Conservation (phyloP, 2,888 invertebrate species). For the Tetanocera ferruginea region DNA sequence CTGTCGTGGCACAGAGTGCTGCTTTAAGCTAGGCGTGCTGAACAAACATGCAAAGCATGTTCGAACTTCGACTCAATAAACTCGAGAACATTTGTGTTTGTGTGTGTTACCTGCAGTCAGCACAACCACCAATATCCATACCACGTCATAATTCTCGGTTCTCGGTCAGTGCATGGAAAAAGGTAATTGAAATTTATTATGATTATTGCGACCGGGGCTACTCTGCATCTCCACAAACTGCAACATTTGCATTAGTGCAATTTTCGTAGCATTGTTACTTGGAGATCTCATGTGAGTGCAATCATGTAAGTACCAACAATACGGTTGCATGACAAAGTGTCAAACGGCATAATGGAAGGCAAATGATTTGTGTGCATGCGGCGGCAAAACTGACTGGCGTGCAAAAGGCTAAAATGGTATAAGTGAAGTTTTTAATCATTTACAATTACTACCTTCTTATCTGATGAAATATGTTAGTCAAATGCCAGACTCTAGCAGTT, state of each 20-base stretch:
- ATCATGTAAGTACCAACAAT: constrained; percentile 31
- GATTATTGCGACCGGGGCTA: constrained; percentile 58
- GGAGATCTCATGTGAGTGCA: constrained; percentile 2
- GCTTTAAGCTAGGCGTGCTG: neutral
- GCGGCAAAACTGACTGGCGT: constrained; percentile 45
- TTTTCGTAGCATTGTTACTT: constrained; percentile 18
- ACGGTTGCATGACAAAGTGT: constrained; percentile 49
- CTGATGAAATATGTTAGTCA: constrained; percentile 40
- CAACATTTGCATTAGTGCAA: constrained; percentile 40
- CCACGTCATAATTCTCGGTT: constrained; percentile 49
- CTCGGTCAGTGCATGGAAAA: constrained; percentile 48
- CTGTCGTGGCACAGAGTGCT: no score
- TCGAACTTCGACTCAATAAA: neutral
- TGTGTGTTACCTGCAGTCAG: neutral
- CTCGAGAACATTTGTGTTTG: neutral
- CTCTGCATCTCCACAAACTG: constrained; percentile 5
- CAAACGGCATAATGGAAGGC: constrained; percentile 52
- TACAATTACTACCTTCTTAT: constrained; percentile 50
- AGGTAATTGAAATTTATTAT: constrained; percentile 69
- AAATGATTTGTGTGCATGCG: constrained; percentile 57
- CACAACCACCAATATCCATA: neutral
- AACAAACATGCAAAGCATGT: constrained; percentile 16
- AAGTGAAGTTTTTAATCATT: constrained; percentile 52
- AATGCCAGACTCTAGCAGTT: neutral
- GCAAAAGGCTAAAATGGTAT: constrained; percentile 21